These are phyloP conservation scores for Staurois parvus DNA, from an alignment of 2,797 vertebrate species.

Conservation along the genomic window DNA sequence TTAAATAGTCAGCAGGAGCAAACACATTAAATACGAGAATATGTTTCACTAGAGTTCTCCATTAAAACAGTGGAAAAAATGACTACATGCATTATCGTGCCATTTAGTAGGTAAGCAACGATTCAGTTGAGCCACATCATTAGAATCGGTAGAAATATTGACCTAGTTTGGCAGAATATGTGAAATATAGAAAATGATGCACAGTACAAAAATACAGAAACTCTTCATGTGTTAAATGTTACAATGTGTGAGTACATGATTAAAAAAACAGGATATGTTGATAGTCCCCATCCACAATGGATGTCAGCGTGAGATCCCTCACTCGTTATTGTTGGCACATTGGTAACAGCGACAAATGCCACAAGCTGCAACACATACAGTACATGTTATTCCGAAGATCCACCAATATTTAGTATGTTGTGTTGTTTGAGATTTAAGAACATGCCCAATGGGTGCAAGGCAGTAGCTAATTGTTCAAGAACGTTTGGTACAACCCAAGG, in stretches of 20 bases:
- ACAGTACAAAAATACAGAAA: not conserved
- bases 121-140: not conserved
- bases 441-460: too few relatives aligned
- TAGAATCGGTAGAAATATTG: not conserved
- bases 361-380: not conserved
- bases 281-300: not conserved
- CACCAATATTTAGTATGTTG: too few relatives aligned
- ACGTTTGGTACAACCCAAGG: too few relatives aligned
- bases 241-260: too few relatives aligned
- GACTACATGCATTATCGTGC: conserved; percentile 29
- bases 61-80: conserved; percentile 12
- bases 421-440: too few relatives aligned
- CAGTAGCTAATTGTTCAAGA: too few relatives aligned
- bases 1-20: not conserved
- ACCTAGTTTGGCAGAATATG: not conserved
- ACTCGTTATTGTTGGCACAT: not conserved
- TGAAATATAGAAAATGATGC: not conserved
- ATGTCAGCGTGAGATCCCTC: not conserved
- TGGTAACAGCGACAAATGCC: too few relatives aligned
- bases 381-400: too few relatives aligned
- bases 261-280: not conserved
- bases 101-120: not conserved
- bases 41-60: not conserved
- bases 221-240: not conserved
- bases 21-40: not conserved